These are phyloP conservation scores for Phalacrocorax brasilianus DNA, from an alignment of 2,113 vertebrate genomes.

Conservation along the genomic window DNA sequence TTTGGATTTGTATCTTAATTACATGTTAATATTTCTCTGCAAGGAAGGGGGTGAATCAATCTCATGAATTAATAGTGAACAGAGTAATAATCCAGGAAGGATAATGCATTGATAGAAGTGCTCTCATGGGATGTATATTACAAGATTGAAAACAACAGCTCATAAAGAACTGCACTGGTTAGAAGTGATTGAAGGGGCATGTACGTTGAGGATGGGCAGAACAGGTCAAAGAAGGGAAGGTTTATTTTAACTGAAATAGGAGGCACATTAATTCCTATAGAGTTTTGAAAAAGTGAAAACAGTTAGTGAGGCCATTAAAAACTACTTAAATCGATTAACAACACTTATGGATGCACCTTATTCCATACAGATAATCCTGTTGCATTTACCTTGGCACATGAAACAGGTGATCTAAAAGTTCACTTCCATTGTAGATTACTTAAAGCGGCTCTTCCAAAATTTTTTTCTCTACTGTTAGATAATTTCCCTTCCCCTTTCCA, in stretches of 20 bases:
- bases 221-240: not conserved
- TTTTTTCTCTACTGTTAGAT: not conserved
- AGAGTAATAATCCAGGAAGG: conserved; percentile 39
- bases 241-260: not conserved
- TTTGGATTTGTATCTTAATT: conserved; percentile 50
- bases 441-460: not conserved
- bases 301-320: not conserved
- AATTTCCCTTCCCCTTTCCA: not conserved
- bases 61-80: conserved; percentile 46
- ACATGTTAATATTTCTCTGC: conserved; percentile 27
- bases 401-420: not conserved
- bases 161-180: conserved; percentile 21
- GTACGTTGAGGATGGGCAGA: not conserved
- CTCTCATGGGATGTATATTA: conserved; percentile 9
- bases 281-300: not conserved
- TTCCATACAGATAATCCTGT: not conserved
- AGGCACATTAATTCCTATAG: not conserved
- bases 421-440: not conserved
- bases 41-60: conserved; percentile 14
- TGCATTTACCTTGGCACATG: not conserved
- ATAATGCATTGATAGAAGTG: conserved; percentile 34
- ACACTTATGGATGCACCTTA: not conserved
- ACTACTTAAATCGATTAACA: not conserved
- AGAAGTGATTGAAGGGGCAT: not conserved
- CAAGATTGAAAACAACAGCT: conserved; percentile 37